phyloP scores from a whole-genome alignment of 2,113 vertebrate species.

The Ifrita kowaldi region DNA sequence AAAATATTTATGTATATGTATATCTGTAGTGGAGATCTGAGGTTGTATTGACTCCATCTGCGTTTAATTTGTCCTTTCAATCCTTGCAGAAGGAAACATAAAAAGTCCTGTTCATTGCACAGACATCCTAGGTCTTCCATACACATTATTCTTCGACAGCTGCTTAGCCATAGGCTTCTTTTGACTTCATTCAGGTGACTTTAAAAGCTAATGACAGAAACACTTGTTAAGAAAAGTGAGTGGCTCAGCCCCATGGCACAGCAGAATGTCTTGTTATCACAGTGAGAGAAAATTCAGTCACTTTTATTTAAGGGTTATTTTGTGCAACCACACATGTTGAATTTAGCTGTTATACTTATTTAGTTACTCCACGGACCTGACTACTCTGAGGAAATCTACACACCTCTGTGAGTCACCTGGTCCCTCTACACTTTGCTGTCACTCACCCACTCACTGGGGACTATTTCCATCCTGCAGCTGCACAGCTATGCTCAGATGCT shows the following conservation, averaged over 20 bases:
- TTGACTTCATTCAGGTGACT: not conserved
- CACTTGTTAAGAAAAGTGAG: not conserved
- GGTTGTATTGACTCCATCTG: not conserved
- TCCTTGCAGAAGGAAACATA: not conserved
- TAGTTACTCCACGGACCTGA: not conserved
- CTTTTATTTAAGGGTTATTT: not conserved
- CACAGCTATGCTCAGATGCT: not conserved
- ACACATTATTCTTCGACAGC: not conserved
- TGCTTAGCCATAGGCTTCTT: not conserved
- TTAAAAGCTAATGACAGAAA: conserved; percentile 28
- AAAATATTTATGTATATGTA: not conserved
- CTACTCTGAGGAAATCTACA: not conserved
- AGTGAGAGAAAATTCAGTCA: not conserved
- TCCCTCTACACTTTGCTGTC: not conserved
- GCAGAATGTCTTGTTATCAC: not conserved
- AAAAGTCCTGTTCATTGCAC: not conserved
- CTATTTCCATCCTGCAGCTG: not conserved
- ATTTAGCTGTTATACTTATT: not conserved
- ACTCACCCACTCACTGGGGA: not conserved
- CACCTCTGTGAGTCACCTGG: not conserved
- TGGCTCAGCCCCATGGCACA: not conserved
- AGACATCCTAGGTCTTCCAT: not conserved
- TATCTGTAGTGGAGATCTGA: not conserved
- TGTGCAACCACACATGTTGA: not conserved
- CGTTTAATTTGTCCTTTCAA: not conserved